A percentile compares a stretch with the other conserved stretches of the same genome.
Conservation (phyloP, 2,888 invertebrate genomes). For the Sphecodes monilicornis region DNA sequence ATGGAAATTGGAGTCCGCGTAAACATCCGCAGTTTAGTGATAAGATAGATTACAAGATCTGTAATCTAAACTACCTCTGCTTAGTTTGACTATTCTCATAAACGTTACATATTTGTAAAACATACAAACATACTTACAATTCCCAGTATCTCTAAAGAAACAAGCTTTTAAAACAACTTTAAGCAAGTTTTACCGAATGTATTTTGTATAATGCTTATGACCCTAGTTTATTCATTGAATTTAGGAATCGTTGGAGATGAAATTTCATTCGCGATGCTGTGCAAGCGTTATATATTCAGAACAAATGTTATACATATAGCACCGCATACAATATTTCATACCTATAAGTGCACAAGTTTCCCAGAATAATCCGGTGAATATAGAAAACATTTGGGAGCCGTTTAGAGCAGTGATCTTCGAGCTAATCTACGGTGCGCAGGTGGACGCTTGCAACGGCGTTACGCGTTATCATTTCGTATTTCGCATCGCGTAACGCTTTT, state of each 20-base stretch:
- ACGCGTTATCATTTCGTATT: constrained; percentile 52
- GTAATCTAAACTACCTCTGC: neutral
- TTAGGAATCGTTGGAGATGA: neutral
- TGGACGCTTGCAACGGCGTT: constrained; percentile 25
- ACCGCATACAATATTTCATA: neutral
- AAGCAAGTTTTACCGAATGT: neutral
- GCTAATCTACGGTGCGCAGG: constrained; percentile 38
- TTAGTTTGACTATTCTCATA: neutral
- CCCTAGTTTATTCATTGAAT: neutral
- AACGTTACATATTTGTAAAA: neutral
- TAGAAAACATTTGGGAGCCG: constrained; percentile 3
- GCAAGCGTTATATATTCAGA: no score
- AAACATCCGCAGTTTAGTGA: neutral
- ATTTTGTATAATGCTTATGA: neutral
- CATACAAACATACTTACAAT: no score
- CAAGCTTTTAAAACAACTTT: neutral
- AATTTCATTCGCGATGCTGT: no score
- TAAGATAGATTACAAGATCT: neutral
- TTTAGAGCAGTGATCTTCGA: constrained; percentile 26
- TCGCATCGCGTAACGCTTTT: constrained; percentile 39
- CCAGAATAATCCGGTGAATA: neutral
- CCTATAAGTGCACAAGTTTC: neutral
- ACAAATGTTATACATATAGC: neutral
- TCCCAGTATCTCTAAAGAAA: neutral
- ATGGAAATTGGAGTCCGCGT: neutral